Evolutionary conservation across 2,888 invertebrate species (phyloP), one percentile per base, ranked within the genome.

Genomic region (Phania funesta): DNA sequence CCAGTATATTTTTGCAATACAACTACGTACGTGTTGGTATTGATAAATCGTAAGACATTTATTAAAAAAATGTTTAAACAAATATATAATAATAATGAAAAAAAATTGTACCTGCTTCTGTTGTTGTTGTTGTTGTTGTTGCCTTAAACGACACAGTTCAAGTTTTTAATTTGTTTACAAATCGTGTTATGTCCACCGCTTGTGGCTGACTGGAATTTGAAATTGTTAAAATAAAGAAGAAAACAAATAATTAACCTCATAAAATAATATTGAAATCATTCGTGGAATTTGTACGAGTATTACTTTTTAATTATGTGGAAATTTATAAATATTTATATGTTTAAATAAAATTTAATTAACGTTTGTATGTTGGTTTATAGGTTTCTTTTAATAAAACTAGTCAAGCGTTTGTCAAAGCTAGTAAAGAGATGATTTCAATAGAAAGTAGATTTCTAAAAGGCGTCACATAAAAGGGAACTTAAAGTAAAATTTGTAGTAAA

Each of bases 21-120:
- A 26, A 64, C n/a, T 50, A 16, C 18, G 46, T 46, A 78, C 77
- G 77, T 78, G 77, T 64, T 78, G 64, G 54, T 71, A 78, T 71
- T 70, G 64, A 71, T 64, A 62, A 70, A 35, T 70, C 46, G 62
- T 22, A 38, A 75, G n/a, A 62, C 52, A 68, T 62, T 77, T 77
- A 68, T 38, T 26, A 44, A 26, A 24, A 32, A 70, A 70, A 38
- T 77, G 26, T 56, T 56, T 41, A 64, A 77, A 70, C 26, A 64
- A 62, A 77, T 56, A 75, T 38, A 16, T 46, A 35, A 35, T 11
- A 32, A 35, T 58, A 46, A 35, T 18, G 32, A 46, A 24, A n/a
- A n/a, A n/a, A n/a, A n/a, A n/a, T n/a, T n/a, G n/a, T n/a, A n/a
- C n/a, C n/a, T n/a, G n/a, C n/a, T n/a, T n/a, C n/a, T n/a, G n/a